Percentiles rank a stretch among this genome's conserved stretches.
These are phyloP conservation scores for Lamellibrachia satsuma DNA, from an alignment of 2,888 invertebrate species.

Conservation along the genomic window DNA sequence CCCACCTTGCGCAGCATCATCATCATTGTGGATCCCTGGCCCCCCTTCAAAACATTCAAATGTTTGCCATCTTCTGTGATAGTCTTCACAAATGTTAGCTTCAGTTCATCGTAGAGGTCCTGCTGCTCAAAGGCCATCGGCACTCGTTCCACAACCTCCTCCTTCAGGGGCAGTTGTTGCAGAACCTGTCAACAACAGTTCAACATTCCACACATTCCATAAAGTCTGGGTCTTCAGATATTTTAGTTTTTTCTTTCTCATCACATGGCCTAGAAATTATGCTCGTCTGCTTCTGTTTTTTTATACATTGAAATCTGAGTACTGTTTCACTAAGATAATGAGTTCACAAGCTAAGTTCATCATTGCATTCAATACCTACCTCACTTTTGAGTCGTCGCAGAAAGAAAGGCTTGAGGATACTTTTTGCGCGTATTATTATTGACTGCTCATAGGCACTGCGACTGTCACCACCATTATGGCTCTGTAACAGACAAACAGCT, in stretches of 20 bases:
- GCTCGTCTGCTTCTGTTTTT: neutral
- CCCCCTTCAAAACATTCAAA: neutral
- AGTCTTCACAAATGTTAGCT: slow-evolving; percentile 65
- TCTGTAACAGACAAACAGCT: neutral
- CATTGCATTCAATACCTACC: slow-evolving; percentile 67
- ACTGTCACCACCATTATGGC: neutral
- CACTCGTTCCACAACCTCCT: slow-evolving; percentile 75
- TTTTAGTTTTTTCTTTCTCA: no score
- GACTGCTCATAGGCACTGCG: slow-evolving; percentile 84
- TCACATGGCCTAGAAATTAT: neutral
- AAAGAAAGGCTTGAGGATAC: slow-evolving; percentile 95
- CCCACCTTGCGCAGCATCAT: neutral
- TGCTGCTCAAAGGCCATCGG: slow-evolving; percentile 79
- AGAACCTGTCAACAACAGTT: slow-evolving; percentile 57
- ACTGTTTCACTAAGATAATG: neutral
- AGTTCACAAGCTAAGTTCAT: no score
- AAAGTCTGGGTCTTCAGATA: no score
- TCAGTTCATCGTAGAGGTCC: slow-evolving; percentile 79
- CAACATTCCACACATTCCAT: no score
- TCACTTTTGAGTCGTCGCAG: slow-evolving; percentile 86
- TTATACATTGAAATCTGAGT: neutral
- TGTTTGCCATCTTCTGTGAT: neutral
- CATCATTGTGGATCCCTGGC: neutral
- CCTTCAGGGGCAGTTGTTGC: slow-evolving; percentile 83
- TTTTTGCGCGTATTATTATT: slow-evolving; percentile 90